phyloP scores from a whole-genome alignment of 2,113 vertebrate species.

The Tiliqua scincoides region DNA sequence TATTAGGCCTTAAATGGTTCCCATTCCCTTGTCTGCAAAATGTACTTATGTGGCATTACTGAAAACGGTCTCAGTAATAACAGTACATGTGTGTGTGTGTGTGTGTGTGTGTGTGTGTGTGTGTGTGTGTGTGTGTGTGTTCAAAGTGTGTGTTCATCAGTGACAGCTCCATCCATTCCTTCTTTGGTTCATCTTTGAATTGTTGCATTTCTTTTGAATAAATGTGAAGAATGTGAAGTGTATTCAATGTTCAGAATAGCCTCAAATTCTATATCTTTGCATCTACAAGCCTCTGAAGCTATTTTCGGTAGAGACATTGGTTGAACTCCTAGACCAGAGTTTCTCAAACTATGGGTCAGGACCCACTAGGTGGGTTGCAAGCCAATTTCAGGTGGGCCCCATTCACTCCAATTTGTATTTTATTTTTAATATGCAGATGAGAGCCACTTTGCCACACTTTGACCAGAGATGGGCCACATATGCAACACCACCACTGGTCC shows the following conservation, averaged over 20 bases:
- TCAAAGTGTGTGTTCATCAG: slow-evolving; percentile 8
- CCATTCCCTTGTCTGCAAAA: slow-evolving; percentile 26
- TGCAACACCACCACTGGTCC: no score
- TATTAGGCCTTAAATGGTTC: not conserved
- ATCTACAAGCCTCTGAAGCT: not conserved
- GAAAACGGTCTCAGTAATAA: slow-evolving; percentile 29
- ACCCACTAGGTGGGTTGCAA: no score
- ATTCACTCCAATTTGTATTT: no score
- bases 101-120: not conserved
- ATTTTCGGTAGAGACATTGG: not conserved
- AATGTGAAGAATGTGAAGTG: not conserved
- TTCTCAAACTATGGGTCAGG: no score
- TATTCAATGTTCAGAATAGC: not conserved
- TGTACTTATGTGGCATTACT: slow-evolving; percentile 47
- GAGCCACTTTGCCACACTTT: no score
- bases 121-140: not conserved
- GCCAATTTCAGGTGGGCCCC: no score
- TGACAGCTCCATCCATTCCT: slow-evolving; percentile 12
- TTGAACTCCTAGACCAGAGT: not conserved
- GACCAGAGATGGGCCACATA: no score
- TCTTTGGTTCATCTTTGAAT: slow-evolving; percentile 15
- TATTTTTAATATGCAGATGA: no score
- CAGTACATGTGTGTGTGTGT: slow-evolving; percentile 8
- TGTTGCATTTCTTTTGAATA: not conserved
- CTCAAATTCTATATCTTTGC: not conserved